Conservation (phyloP, 2,888 invertebrate species). For the Clepsis dumicolana region DNA sequence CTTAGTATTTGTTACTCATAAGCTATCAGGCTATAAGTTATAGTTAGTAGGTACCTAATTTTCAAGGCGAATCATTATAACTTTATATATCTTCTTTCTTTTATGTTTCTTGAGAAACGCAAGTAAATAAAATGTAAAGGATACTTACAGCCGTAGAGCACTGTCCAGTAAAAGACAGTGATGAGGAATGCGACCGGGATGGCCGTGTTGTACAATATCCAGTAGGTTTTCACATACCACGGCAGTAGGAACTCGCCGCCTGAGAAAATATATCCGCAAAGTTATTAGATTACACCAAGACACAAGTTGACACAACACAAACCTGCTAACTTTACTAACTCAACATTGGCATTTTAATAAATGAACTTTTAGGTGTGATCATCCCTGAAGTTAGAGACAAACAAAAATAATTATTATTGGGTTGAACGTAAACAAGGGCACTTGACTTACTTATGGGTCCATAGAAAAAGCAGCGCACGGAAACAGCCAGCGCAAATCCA, state of each 20-base stretch:
- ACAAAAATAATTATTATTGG: not conserved
- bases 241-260: constrained; percentile 71
- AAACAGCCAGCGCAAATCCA: constrained; percentile 69
- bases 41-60: no score
- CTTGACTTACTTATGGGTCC: constrained; percentile 78
- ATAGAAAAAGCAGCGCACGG: constrained; percentile 68
- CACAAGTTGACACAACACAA: not conserved
- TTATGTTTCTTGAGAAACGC: no score
- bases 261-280: constrained; percentile 51
- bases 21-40: no score
- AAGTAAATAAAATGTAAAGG: not conserved
- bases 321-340: not conserved
- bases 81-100: no score
- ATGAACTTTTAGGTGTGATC: not conserved
- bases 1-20: no score
- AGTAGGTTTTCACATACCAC: constrained; percentile 77
- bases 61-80: no score
- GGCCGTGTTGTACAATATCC: constrained; percentile 76
- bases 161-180: constrained; percentile 79
- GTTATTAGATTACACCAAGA: not conserved
- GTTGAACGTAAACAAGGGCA: not conserved
- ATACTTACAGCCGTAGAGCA: constrained; percentile 70
- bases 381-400: not conserved
- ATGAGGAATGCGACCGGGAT: constrained; percentile 76
- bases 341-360: not conserved